Conservation (phyloP, 2,113 vertebrate genomes). For the Paraplagusia blochii region DNA sequence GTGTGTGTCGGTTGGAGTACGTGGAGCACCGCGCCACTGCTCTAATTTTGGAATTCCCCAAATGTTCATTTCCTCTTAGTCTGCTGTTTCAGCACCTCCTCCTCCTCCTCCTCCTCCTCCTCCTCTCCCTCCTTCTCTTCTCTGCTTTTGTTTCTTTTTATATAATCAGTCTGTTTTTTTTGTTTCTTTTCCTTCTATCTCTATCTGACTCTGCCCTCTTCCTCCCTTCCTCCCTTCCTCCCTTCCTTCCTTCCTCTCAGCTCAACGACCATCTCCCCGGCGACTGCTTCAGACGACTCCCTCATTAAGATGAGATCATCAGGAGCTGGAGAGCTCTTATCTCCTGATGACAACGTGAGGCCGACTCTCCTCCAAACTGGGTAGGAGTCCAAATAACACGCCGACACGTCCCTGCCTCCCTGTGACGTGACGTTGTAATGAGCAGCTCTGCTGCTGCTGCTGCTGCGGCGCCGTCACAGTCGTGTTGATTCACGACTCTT, state of each 20-base stretch:
- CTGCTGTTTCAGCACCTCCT: slow-evolving; percentile 65
- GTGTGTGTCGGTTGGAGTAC: slow-evolving; percentile 22
- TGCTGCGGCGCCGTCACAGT: slow-evolving; percentile 7
- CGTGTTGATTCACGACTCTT: slow-evolving; percentile 60
- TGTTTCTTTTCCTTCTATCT: slow-evolving; percentile 15
- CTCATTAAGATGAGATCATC: slow-evolving; percentile 65
- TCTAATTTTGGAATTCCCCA: slow-evolving; percentile 74
- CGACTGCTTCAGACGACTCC: slow-evolving; percentile 70
- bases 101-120: slow-evolving; percentile 48
- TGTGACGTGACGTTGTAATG: slow-evolving; percentile 18
- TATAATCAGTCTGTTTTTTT: slow-evolving; percentile 6
- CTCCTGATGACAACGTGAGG: slow-evolving; percentile 65
- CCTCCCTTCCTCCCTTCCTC: slow-evolving; percentile 34
- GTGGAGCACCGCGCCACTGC: slow-evolving; percentile 45
- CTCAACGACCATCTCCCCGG: slow-evolving; percentile 69
- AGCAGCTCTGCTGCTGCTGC: slow-evolving; percentile 15
- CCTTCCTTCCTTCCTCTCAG: slow-evolving; percentile 53
- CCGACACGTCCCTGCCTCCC: slow-evolving; percentile 10
- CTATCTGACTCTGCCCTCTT: slow-evolving; percentile 36
- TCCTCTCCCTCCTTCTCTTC: slow-evolving; percentile 62
- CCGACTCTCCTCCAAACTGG: slow-evolving; percentile 39
- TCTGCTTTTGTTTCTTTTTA: slow-evolving; percentile 26
- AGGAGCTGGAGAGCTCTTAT: slow-evolving; percentile 51
- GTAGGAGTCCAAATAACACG: slow-evolving; percentile 19
- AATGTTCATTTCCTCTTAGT: slow-evolving; percentile 64